These are phyloP conservation scores for Tolmerus cingulatus DNA, from an alignment of 2,888 invertebrate genomes.

Conservation along the genomic window DNA sequence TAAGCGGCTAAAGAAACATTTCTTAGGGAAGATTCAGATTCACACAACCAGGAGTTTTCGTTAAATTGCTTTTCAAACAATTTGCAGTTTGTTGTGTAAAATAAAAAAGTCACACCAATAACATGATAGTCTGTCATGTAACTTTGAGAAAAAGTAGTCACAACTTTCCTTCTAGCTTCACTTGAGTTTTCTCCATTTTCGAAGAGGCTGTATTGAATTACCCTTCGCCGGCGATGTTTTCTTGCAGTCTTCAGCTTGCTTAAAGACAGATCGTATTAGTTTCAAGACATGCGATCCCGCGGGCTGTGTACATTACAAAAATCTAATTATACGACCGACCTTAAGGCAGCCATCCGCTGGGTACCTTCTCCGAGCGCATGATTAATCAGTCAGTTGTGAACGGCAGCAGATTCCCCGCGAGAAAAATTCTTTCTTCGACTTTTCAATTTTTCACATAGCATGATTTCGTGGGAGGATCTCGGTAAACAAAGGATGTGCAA, in stretches of 20 bases:
- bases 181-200: not conserved
- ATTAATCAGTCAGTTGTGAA: not conserved
- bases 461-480: not conserved
- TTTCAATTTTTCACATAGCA: not conserved
- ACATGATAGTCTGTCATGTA: not conserved
- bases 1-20: not conserved
- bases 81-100: not conserved
- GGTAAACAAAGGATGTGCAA: not conserved
- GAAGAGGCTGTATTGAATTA: constrained; percentile 10
- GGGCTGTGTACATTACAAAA: constrained; percentile 13
- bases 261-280: not conserved
- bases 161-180: not conserved
- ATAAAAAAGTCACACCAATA: not conserved
- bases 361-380: not conserved
- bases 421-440: not conserved
- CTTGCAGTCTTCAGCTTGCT: not conserved
- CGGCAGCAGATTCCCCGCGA: not conserved
- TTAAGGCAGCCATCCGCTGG: not conserved
- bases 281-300: constrained; percentile 19
- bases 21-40: not conserved
- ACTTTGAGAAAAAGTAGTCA: not conserved
- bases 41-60: not conserved
- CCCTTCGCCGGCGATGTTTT: not conserved
- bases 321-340: constrained; percentile 24
- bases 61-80: not conserved